Base-by-base conservation (phyloP, 2,888 invertebrate species). In the Agriopis aurantiaria region DNA sequence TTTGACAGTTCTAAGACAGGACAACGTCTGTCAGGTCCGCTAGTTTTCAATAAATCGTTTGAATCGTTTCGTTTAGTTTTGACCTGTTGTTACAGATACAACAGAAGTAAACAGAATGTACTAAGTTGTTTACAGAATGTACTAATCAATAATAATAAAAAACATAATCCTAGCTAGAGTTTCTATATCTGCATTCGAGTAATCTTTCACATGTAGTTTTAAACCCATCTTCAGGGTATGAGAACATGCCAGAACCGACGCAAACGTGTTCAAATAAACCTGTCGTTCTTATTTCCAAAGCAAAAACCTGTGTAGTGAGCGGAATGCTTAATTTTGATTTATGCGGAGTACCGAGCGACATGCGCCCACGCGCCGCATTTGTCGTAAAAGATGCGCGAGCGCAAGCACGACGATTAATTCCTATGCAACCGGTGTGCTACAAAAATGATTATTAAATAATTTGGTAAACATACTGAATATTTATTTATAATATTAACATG, bases 321-420 rank as follows among this genome's bases (percentile, higher is more conserved):
- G 67, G 77, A 78, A 79, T 82, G 84, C 78, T 84, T 88, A 84
- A 85, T 85, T 87, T 87, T 89, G 88, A 91, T 91, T 91, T 88
- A 91, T 87, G 84, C 85, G 81, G 80, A 84, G 85, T 83, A 84
- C 82, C 80, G 73, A 62, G 69, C 80, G 78, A 77, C 80, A 70
- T 75, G 84, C 86, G 85, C 90, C 88, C 82, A 88, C 89, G 85
- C 86, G 68, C 75, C 75, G 69, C 69, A 71, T 77, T 79, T 80
- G 79, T 82, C 46, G 43, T 43, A 52, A 57, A 46, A 68, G 71
- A 76, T 66, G 73, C 65, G 72, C 71, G 65, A 55, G 67, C 69
- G 52, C 70, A 61, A 63, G 23, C 59, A 43, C 9, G 33, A 49
- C 56, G 45, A 60, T 68, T 71, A 62, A 55, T 69, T 69, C 70